Base-by-base conservation (phyloP, 1,140 invertebrate species). In the Hormaphis cornu region DNA sequence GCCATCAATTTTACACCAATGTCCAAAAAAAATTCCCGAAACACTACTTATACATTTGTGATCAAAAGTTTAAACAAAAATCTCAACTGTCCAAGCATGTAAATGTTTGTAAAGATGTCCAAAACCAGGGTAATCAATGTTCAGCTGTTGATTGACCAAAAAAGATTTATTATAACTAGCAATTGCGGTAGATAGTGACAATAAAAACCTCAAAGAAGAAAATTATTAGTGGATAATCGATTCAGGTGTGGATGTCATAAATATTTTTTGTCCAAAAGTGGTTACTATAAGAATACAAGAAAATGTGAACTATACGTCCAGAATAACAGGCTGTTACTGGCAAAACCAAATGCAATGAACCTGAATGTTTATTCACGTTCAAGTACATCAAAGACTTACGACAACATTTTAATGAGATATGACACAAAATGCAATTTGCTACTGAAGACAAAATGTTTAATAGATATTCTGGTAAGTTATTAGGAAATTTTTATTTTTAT, bases 391-490 rank as follows among this genome's bases (percentile, higher is more conserved):
- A 18, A 59, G 56, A 59, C 9, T 26, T 59, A 6, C 6, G 37
- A 59, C 35, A 59, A 28, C 56, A 59, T 59, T 59, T 59, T 24
- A 56, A 26, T 59, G 56, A 59, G 8, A 26, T 42, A n/a, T n/a
- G n/a, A 6, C 56, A 59, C 16, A 16, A 44, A 28, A 59, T 59
- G 5, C 22, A 59, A 42, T 59, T 59, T 59, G 22, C 40, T 28
- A 37, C 26, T 12, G 56, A 59, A n/a, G 37, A 59, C 0, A 59
- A 42, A 44, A 28, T 2, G 0, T 59, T 44, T 44, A 6, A 44
- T 6, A 59, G 5, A 28, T 59, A 59, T 28, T 26, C 40, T 59
- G 56, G 35, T 59, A 59, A 59, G 22, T 26, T 35, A 56, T 56
- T 12, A 14, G 2, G 2, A 53, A n/a, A 30, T 18, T n/a, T 52